Evolutionary conservation across 2,888 invertebrate species (phyloP), one percentile per base, ranked within the genome.

Genomic region (Saturnia pavonia): DNA sequence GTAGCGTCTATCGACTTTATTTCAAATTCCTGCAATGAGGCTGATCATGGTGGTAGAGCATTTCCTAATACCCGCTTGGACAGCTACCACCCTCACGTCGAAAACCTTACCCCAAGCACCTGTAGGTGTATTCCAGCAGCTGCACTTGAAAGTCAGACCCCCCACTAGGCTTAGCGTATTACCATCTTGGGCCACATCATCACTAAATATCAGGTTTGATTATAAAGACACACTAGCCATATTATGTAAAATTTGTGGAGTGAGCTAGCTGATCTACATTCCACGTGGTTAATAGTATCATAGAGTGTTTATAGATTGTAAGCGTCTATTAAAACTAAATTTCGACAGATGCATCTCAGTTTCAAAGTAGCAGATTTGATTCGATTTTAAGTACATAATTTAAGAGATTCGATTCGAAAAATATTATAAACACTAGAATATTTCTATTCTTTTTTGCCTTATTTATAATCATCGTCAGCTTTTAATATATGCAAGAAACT

Each of bases 271-370:
- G 57, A 9, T 54, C 22, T 54, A 54, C 11, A 22, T 9, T 54
- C 4, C 25, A 27, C 27, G 14, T 12, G 12, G 27, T 60, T 27
- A 25, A 6, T 14, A 60, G 27, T 27, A 12, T 60, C 57, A 11
- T 27, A 60, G 25, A 60, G 57, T 60, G 57, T 60, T 60, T 27
- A 27, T 25, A 60, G 25, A 27, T 60, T 60, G 25, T 60, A 60
- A 60, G 25, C 57, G 25, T 60, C 57, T 27, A 27, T 60, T 60
- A 60, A 60, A 12, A 14, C 25, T 27, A 9, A 60, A 27, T 60
- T 60, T 25, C 25, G 27, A 60, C 2, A 60, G 57, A 60, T 27
- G 25, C 11, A 12, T 9, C 57, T 60, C 25, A 12, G 7, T 25
- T 27, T 60, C 25, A 27, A 25, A 27, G 19, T 60, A 60, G 22